Conservation (phyloP, 2,113 vertebrate genomes). For the Hyperoodon ampullatus region DNA sequence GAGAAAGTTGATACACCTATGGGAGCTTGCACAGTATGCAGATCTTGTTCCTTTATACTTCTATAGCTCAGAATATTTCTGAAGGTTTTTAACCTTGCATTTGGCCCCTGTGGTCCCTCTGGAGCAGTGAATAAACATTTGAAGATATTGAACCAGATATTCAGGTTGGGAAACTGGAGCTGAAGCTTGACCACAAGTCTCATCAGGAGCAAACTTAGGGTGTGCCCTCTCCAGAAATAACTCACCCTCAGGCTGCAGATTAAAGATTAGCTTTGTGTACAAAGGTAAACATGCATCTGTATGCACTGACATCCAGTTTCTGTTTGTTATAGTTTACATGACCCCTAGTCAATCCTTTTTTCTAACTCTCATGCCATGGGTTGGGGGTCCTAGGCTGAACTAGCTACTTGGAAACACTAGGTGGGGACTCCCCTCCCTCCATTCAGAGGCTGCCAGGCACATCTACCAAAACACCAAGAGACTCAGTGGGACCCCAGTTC, state of each 20-base stretch:
- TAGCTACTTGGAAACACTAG: not conserved
- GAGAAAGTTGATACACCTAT: not conserved
- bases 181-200: not conserved
- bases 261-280: not conserved
- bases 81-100: not conserved
- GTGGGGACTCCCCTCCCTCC: fast-evolving
- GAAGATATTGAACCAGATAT: not conserved
- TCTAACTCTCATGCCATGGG: not conserved
- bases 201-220: not conserved
- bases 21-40: not conserved
- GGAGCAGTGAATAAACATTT: not conserved
- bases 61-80: not conserved
- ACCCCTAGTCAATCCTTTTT: not conserved
- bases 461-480: not conserved
- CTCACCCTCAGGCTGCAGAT: not conserved
- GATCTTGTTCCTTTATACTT: not conserved
- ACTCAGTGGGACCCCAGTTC: not conserved
- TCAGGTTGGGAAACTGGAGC: not conserved
- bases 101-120: not conserved
- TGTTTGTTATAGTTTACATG: too few relatives aligned
- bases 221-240: not conserved
- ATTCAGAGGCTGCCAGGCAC: not conserved
- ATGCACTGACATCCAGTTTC: not conserved
- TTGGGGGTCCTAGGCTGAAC: not conserved
- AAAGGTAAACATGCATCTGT: not conserved